Base-by-base conservation (phyloP, 2,888 invertebrate genomes). In the Drosophila neoperkinsi region DNA sequence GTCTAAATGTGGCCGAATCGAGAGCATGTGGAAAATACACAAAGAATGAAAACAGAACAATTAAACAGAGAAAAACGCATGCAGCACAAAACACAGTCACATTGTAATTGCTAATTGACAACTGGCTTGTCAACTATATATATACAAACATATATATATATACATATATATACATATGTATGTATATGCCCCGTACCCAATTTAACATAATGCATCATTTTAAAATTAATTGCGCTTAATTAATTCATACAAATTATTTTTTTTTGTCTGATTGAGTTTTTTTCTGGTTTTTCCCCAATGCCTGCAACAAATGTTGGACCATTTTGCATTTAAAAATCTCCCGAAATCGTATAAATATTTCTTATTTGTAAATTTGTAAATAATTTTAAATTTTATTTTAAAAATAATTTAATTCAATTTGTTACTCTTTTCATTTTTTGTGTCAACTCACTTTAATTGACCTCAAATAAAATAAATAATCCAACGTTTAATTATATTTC, bases 1-100 rank as follows among this genome's bases (percentile, higher is more conserved):
- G 96, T 46, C 96, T 96, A 91, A 66, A 83, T 33, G 46, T 34
- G 34, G 52, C 13, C 49, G 30, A 25, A 46, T 68, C 43, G 50
- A 36, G 69, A 76, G 57, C 68, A 34, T 70, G 50, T 70, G 77
- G 78, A 65, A 70, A 67, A 71, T 51, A 76, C 77, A 81, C 36
- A 81, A 13, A 66, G 43, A 68, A 70, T 84, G 72, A 70, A 58
- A 80, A 65, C 64, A 74, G n/a, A 73, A 78, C 71, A 75, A 62
- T 75, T 76, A 78, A 63, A 51, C 61, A 9, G 58, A 53, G 60
- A 57, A 36, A 38, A 63, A 66, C 51, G 64, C 79, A 82, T 79
- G 71, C 84, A 76, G 41, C 41, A 77, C 61, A 57, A 62, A 60
- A 69, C 68, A 58, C 30, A 36, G 11, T 57, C 50, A 66, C n/a